phyloP scores from a whole-genome alignment of 2,888 invertebrate species.

The Dolichopus griseipennis region DNA sequence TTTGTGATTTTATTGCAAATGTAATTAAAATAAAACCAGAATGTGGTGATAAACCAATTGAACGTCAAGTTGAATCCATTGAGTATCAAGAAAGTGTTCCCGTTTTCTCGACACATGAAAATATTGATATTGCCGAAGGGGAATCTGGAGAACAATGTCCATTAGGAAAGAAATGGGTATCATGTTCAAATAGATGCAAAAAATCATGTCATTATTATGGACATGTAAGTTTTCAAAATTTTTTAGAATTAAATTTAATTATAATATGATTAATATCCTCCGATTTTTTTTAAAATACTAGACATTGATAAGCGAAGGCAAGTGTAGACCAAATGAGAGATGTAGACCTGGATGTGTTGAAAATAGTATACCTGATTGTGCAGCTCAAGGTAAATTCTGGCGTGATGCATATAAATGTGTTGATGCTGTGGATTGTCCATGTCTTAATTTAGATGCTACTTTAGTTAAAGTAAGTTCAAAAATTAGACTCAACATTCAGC shows the following conservation, averaged over 20 bases:
- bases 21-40: conserved; percentile 53
- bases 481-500: no score
- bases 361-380: conserved; percentile 46
- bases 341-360: conserved; percentile 38
- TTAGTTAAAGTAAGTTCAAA: conserved; percentile 50
- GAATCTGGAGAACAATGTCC: conserved; percentile 26
- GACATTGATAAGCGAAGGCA: conserved; percentile 33
- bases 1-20: conserved; percentile 55
- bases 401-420: conserved; percentile 67
- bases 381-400: conserved; percentile 52
- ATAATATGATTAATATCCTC: no score
- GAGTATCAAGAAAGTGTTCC: no score
- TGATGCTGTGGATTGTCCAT: conserved; percentile 63
- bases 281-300: conserved; percentile 14
- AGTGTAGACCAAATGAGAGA: conserved; percentile 35
- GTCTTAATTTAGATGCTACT: conserved; percentile 54
- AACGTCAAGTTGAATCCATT: no score
- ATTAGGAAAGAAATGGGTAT: conserved; percentile 50
- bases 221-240: conserved; percentile 27
- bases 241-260: no score
- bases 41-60: conserved; percentile 41
- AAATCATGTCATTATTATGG: conserved; percentile 60
- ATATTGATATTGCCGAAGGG: neutral
- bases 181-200: conserved; percentile 66
- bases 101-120: no score